Conservation (phyloP, 2,888 invertebrate species). For the Microctonus aethiopoides region DNA sequence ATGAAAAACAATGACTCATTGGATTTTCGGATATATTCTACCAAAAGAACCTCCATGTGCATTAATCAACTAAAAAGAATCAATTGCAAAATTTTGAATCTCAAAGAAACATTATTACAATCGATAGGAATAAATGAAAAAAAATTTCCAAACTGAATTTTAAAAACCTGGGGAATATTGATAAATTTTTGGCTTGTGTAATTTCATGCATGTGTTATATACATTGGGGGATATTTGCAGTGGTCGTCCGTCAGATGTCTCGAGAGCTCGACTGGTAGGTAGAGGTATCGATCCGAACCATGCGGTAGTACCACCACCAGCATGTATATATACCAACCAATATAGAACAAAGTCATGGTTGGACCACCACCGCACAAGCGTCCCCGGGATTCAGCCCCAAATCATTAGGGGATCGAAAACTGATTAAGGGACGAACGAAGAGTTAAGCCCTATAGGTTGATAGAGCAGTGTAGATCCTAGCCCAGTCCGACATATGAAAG, state of each 20-base stretch:
- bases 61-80: not conserved
- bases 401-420: conserved; percentile 59
- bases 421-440: conserved; percentile 56
- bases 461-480: conserved; percentile 8
- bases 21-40: too few species aligned
- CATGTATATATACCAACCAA: not conserved
- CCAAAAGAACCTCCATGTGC: too few species aligned
- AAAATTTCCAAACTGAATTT: too few species aligned
- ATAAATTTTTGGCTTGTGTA: too few species aligned
- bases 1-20: not conserved
- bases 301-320: not conserved
- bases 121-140: too few species aligned
- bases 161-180: too few species aligned
- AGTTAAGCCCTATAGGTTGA: conserved; percentile 7
- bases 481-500: conserved; percentile 54
- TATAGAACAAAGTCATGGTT: conserved; percentile 9
- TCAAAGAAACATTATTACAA: too few species aligned
- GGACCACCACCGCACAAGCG: conserved; percentile 8
- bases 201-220: not conserved
- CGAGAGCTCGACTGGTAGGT: not conserved
- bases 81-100: too few species aligned
- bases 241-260: not conserved
- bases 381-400: conserved; percentile 20
- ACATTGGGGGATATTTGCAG: not conserved
- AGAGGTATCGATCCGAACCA: not conserved